Base-by-base conservation (phyloP, 2,888 invertebrate genomes). In the Ariolimax columbianus region DNA sequence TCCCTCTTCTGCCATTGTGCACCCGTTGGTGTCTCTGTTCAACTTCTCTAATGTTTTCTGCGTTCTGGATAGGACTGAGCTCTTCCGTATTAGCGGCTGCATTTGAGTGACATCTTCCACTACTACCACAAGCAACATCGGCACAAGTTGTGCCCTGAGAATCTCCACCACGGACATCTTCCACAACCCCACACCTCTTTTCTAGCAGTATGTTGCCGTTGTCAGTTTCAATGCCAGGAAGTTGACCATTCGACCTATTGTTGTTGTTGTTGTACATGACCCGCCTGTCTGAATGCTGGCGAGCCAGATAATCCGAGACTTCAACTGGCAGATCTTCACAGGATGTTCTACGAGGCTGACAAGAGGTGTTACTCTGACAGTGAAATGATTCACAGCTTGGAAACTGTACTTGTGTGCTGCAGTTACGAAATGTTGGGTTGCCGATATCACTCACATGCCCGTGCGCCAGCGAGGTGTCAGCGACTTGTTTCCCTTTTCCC, bases 241-340 rank as follows among this genome's bases (percentile, higher is more conserved):
- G 33, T 1, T 51, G 0, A 51, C 30, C 43, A 11, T 43, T 30
- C 9, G 73, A 73, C 47, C 23, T 63, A 17, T 68, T 73, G 75
- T 75, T 75, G 23, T 75, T 75, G 30, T 75, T 75, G 19, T 75
- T 51, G 23, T 51, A 51, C 19, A 23, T 33, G 9, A 51, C 75
- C 30, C 33, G 7, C 33, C 51, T 30, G 1, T 51, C 11, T 38
- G 66, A 38, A 63, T 36, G 66, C 38, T 59, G 78, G 14, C 55
- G 77, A 36, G 78, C 55, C 78, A 78, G 78, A 59, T 63, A 78
- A 30, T 17, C 38, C 3, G 78, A 78, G 14, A 78, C 59, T 11
- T 55, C 55, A 33, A 38, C 59, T 38, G 63, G 78, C 36, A 55
- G 23, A 26, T 55, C n/a, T 38, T 55, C 59, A 38, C 38, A 59